Base-by-base conservation (phyloP, 2,888 invertebrate genomes). In the Encarsia formosa region DNA sequence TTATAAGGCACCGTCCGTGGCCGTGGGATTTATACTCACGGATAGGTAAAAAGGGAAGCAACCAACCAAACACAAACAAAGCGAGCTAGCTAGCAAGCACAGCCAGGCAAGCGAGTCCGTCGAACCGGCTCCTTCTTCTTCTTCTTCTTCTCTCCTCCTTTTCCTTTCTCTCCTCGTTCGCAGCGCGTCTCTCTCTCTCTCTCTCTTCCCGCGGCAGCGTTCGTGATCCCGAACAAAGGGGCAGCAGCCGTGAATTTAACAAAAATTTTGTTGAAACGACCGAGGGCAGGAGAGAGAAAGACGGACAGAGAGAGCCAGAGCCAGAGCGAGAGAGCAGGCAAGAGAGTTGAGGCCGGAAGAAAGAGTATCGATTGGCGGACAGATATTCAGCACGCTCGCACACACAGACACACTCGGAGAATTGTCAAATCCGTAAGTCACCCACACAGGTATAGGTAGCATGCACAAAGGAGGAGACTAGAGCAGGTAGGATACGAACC, bases 21-120 rank as follows among this genome's bases (percentile, higher is more conserved):
- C n/a, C n/a, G n/a, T n/a, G n/a, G n/a, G n/a, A n/a, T n/a, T n/a
- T n/a, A n/a, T n/a, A n/a, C n/a, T n/a, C 42, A 24, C 40, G 42
- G 47, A 48, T 41, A 24, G 47, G 15, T 35, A 35, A 38, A 19
- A 37, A 37, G 15, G 34, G 6, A n/a, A 15, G 46, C 49, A 51
- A 52, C 5, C 34, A 39, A 35, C 9, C 16, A 35, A 18, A 35
- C 15, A 35, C 16, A 35, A 18, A 15, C 16, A 35, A 18, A n/a
- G 20, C 15, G 38, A 38, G n/a, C 8, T 9, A 37, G 18, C 37
- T 16, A 8, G 32, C 2, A 20, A 11, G 20, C 29, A 9, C 29
- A 13, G 13, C 8, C 29, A 9, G 26, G 11, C 26, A 11, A 26
- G 26, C 26, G 26, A 26, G 26, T 26, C 26, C 26, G 6, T 26